Base-by-base conservation (phyloP, 2,797 vertebrate species). In the Ptychobarbus kaznakovi region DNA sequence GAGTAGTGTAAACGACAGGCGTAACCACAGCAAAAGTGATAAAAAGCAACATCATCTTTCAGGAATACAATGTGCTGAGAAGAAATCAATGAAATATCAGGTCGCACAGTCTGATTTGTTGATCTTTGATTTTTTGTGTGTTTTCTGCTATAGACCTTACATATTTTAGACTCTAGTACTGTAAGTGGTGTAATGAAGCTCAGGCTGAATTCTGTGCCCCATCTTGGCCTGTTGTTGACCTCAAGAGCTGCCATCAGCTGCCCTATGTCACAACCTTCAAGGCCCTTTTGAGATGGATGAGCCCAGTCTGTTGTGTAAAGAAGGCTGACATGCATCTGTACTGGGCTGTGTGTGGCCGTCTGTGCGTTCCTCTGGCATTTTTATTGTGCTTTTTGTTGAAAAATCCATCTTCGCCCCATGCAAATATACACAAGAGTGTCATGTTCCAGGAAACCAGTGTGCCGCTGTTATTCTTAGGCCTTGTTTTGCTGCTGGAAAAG, bases 401-500 rank as follows among this genome's bases (percentile, higher is more conserved):
- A 72, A 83, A 65, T 65, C 81, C 56, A 38, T 79, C 40, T 58
- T 78, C 16, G 18, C 53, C 40, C 49, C 79, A 56, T 11, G 63
- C 87, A 81, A n/a, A 84, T 63, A 85, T 46, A 82, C 80, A 74
- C 46, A 73, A 25, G 51, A 56, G 42, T 69, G 25, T 70, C 63
- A 51, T 28, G 68, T 63, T 69, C 44, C 70, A 81, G 79, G 77
- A 70, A 79, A 76, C 69, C 32, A 73, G 13, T 49, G 76, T 80
- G 46, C 22, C 42, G 0, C 22, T 84, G 79, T 74, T 85, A 40
- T 85, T 46, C 40, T 35, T 58, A 20, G 53, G 25, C 20, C 68
- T 79, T 80, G 53, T 85, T 85, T 80, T 79, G 83, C 51, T 72
- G 76, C 87, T 90, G 89, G 88, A 93, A 88, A 88, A 91, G 92